A percentile compares a stretch with the other conserved stretches of the same genome.
These are phyloP conservation scores for Pteronotus mesoamericanus DNA, from an alignment of 2,797 vertebrate species.

Conservation along the genomic window DNA sequence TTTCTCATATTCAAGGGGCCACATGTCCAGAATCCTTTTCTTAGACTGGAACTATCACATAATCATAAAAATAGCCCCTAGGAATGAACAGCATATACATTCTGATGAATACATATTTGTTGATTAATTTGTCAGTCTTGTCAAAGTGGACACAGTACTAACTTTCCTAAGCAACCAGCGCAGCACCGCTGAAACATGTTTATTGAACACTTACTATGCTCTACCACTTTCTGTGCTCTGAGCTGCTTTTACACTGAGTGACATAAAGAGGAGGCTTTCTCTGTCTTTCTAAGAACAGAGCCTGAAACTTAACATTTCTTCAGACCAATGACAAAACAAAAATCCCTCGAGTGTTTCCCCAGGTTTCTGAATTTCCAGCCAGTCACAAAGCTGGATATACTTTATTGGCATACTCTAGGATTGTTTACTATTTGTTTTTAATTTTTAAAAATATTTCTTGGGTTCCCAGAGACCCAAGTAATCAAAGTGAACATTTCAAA, in stretches of 20 bases:
- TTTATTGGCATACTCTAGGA: not conserved
- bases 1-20: not conserved
- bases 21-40: not conserved
- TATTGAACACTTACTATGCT: not conserved
- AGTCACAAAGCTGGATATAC: not conserved
- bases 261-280: too few species aligned
- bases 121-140: not conserved
- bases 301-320: not conserved
- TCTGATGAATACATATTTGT: not conserved
- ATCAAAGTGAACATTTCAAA: not conserved
- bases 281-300: not conserved
- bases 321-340: not conserved
- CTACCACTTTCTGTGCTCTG: rapidly evolving
- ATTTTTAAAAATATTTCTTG: not conserved
- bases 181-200: not conserved
- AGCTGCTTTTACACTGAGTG: not conserved
- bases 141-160: not conserved
- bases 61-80: not conserved
- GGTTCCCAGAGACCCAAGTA: not conserved
- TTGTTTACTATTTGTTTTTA: not conserved
- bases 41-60: rapidly evolving
- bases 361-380: not conserved
- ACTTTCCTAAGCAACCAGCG: not conserved
- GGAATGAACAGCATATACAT: not conserved
- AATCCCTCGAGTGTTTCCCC: not conserved